Evolutionary conservation across 2,797 vertebrate genomes (phyloP).

Genomic region (Oreochromis grahami): DNA sequence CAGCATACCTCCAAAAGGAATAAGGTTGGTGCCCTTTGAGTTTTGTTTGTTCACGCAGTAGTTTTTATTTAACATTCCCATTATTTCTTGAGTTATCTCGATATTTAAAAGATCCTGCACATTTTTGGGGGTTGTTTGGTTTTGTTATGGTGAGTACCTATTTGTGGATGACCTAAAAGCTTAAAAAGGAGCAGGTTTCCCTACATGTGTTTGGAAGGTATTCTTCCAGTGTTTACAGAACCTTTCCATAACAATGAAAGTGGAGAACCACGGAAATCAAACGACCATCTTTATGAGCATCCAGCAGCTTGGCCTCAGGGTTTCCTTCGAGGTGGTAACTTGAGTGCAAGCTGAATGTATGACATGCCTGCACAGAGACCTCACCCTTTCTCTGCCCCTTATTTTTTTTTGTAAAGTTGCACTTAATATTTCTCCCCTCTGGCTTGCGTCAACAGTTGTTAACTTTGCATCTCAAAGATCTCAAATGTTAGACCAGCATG

Average conservation of each 20-base stretch:
- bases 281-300: background rate
- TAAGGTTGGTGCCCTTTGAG: background rate
- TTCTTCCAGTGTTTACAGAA: background rate
- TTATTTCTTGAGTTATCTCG: background rate
- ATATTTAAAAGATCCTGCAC: background rate
- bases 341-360: conserved; percentile 33
- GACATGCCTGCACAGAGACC: conserved; percentile 41
- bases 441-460: conserved; percentile 7
- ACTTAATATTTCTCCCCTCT: conserved; percentile 11
- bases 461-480: conserved; percentile 5
- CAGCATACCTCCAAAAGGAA: background rate
- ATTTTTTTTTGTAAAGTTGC: conserved; percentile 7
- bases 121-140: background rate
- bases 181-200: background rate
- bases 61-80: background rate
- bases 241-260: background rate
- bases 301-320: conserved; percentile 3
- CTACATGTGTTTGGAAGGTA: background rate
- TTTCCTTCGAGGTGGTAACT: conserved; percentile 48
- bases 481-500: conserved; percentile 21
- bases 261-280: background rate
- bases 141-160: background rate
- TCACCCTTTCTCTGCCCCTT: background rate
- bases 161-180: background rate
- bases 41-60: fast-evolving